These are phyloP conservation scores for Panurus biarmicus DNA, from an alignment of 2,113 vertebrate species.

Conservation along the genomic window DNA sequence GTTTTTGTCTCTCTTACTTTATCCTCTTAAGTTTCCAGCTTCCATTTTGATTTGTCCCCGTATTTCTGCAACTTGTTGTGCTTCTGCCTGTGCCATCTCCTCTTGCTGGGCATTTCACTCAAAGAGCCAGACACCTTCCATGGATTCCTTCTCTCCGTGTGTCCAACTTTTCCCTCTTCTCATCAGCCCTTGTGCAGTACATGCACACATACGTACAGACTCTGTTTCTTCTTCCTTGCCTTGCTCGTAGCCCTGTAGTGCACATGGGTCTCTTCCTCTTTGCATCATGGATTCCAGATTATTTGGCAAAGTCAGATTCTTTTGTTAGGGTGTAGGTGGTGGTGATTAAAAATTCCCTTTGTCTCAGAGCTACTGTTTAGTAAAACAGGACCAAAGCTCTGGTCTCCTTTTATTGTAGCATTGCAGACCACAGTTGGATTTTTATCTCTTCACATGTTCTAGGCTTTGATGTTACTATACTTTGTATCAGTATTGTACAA, in stretches of 20 bases:
- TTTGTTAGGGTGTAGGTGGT: neutral
- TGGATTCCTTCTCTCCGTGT: neutral
- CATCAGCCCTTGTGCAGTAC: neutral
- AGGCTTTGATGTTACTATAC: neutral
- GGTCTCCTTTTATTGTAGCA: neutral
- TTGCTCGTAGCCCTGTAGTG: neutral
- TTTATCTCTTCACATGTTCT: neutral
- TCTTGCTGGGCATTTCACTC: neutral
- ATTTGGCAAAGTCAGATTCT: neutral
- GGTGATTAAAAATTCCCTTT: neutral
- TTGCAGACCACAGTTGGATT: neutral
- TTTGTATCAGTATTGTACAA: neutral
- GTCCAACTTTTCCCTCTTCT: neutral
- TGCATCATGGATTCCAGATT: neutral
- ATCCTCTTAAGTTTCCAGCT: neutral
- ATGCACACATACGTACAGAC: fast-evolving
- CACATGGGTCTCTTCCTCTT: neutral
- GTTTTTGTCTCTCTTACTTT: neutral
- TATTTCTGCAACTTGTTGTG: neutral
- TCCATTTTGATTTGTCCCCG: neutral
- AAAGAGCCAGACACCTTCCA: neutral
- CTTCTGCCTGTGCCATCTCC: neutral
- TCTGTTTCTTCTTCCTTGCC: neutral
- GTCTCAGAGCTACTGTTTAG: neutral
- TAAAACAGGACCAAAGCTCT: neutral